Base-by-base conservation (phyloP, 2,888 invertebrate genomes). In the Meta bourneti region DNA sequence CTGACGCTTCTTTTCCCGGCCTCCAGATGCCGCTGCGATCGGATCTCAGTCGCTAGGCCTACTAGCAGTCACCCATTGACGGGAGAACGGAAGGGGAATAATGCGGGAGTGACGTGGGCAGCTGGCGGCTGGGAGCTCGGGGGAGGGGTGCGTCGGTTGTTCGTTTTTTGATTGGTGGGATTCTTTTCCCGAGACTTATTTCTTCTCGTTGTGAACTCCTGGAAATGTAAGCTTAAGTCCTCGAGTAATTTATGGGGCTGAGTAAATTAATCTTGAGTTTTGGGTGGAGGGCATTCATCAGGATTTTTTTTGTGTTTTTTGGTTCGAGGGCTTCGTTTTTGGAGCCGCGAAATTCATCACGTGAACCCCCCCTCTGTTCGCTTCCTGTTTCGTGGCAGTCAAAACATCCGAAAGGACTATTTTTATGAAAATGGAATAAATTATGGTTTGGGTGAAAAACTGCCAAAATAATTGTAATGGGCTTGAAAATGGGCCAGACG, bases 81-180 rank as follows among this genome's bases (percentile, higher is more conserved):
- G 81, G 81, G 75, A 75, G 51, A 75, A n/a, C 61, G 78, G 81
- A 88, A 81, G 54, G 86, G 71, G 77, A 72, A 7, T 75, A 49
- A 88, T 88, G 88, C 88, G 49, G 81, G 88, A 88, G 88, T 88
- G 88, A 88, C 81, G 72, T 75, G 61, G 88, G 81, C 88, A 88
- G 88, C 88, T 88, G 88, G 34, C 85, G 88, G 75, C 61, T 20
- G 74, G 0, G 83, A 51, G 34, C n/a, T n/a, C 19, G 77, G 77
- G 51, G 9, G 75, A 52, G 72, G 79, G 19, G 80, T 16, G 13
- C 34, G 49, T n/a, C 51, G 71, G 19, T 13, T 79, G 49, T 48
- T n/a, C 19, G 49, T 51, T 51, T 52, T 19, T 19, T 20, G 52
- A 72, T 54, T 81, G 88, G 75, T 54, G 51, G 52, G 72, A 72